Conservation (phyloP, 2,113 vertebrate genomes). For the Tricholaema leucomelas region DNA sequence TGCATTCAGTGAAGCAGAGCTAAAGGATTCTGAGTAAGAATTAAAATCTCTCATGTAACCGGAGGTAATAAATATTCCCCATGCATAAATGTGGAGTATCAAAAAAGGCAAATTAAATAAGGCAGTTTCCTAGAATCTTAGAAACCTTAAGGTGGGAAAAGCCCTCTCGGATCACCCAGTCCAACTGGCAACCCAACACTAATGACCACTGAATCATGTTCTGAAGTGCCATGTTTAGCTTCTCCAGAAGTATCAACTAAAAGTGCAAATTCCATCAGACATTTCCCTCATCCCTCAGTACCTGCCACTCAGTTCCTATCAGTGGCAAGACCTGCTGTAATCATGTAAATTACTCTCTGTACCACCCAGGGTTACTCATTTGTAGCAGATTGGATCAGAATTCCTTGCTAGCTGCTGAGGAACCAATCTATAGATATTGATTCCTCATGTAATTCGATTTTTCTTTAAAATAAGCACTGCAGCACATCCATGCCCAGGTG, state of each 20-base stretch:
- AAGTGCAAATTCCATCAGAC: neutral
- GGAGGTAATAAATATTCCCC: neutral
- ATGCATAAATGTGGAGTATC: neutral
- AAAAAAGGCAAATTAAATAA: neutral
- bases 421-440: conserved; percentile 11
- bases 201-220: too few relatives aligned
- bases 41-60: neutral
- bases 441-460: neutral
- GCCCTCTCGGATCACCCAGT: too few relatives aligned
- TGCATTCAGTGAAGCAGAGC: neutral
- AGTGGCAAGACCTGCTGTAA: neutral
- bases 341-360: neutral
- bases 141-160: too few relatives aligned
- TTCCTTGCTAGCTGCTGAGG: conserved; percentile 11
- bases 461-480: neutral
- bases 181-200: too few relatives aligned
- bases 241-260: neutral
- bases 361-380: neutral
- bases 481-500: neutral
- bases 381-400: neutral
- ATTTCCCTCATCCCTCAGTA: neutral
- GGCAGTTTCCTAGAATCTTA: neutral
- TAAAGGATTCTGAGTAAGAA: neutral
- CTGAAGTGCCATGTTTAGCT: neutral
- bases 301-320: neutral